These are phyloP conservation scores for Spea hammondii DNA, from an alignment of 2,797 vertebrate genomes.

Conservation along the genomic window DNA sequence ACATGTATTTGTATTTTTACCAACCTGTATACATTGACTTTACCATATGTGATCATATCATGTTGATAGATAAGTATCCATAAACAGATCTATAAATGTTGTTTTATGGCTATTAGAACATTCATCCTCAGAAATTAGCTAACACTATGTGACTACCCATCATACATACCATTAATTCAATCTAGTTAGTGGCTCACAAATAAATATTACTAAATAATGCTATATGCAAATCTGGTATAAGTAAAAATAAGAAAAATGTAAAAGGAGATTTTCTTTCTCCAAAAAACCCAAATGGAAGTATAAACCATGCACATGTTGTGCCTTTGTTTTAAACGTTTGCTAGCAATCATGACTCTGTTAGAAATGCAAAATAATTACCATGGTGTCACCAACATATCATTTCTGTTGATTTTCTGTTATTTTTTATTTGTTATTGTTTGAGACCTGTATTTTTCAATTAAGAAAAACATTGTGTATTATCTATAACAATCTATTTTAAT, in stretches of 20 bases:
- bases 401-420: constrained; percentile 56
- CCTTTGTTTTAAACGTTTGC: constrained; percentile 24
- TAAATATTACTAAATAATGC: too few relatives aligned
- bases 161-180: too few relatives aligned
- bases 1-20: too few relatives aligned
- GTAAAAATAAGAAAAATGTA: background rate
- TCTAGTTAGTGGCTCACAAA: too few relatives aligned
- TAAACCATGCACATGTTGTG: background rate
- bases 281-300: background rate
- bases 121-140: too few relatives aligned
- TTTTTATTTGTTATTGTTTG: constrained; percentile 58
- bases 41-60: too few relatives aligned
- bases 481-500: constrained; percentile 63
- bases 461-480: constrained; percentile 58
- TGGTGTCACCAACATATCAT: constrained; percentile 50
- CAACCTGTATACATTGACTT: too few relatives aligned
- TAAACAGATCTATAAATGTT: too few relatives aligned
- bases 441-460: constrained; percentile 66
- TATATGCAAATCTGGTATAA: background rate
- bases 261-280: background rate
- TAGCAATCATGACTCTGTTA: constrained; percentile 43
- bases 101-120: too few relatives aligned
- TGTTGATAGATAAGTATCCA: too few relatives aligned
- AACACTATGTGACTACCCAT: too few relatives aligned
- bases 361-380: constrained; percentile 50